These are phyloP conservation scores for Tachina grossa DNA, from an alignment of 2,888 invertebrate genomes.

Conservation along the genomic window DNA sequence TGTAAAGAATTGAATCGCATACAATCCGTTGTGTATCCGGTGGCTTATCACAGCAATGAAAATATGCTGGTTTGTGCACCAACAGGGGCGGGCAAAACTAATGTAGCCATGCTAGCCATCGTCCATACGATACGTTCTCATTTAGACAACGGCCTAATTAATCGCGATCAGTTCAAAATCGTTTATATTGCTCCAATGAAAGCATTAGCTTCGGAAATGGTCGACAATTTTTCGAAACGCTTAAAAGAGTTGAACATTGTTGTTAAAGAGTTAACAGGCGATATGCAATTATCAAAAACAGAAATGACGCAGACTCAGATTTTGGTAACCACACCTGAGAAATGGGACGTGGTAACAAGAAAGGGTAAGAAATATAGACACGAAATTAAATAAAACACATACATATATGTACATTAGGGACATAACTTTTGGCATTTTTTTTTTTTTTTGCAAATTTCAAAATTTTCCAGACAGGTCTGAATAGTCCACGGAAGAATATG, in stretches of 20 bases:
- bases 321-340: slow-evolving; percentile 99
- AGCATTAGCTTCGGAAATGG: slow-evolving; percentile 99
- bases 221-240: slow-evolving; percentile 93
- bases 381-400: neutral
- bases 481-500: too few relatives aligned
- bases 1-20: slow-evolving; percentile 95
- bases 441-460: neutral
- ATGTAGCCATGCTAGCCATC: slow-evolving; percentile 96
- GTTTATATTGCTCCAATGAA: slow-evolving; percentile 99
- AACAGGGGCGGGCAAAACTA: slow-evolving; percentile 99
- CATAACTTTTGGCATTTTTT: neutral
- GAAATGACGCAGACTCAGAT: slow-evolving; percentile 98
- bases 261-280: slow-evolving; percentile 97
- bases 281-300: slow-evolving; percentile 97
- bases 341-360: slow-evolving; percentile 99
- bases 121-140: slow-evolving; percentile 95
- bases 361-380: slow-evolving; percentile 85
- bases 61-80: slow-evolving; percentile 99
- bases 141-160: slow-evolving; percentile 90
- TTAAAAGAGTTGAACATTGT: slow-evolving; percentile 89
- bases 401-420: too few relatives aligned
- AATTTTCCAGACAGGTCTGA: too few relatives aligned
- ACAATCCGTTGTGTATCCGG: slow-evolving; percentile 96
- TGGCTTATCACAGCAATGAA: slow-evolving; percentile 97
- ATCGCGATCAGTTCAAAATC: slow-evolving; percentile 97